These are phyloP conservation scores for Colletes gigas DNA, from an alignment of 1,140 invertebrate species.

Conservation along the genomic window DNA sequence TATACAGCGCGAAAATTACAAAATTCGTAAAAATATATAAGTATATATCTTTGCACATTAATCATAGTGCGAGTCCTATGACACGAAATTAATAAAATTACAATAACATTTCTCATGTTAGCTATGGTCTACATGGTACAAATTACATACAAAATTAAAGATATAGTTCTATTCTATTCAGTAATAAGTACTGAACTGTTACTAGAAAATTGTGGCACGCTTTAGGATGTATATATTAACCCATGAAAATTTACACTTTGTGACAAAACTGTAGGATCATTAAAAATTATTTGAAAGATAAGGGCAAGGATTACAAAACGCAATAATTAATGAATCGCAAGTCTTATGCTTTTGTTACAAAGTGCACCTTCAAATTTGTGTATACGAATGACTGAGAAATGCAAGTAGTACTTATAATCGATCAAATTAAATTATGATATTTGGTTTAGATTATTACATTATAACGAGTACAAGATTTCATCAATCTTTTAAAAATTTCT, in stretches of 20 bases:
- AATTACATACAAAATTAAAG: conserved; percentile 31
- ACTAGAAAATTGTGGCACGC: conserved; percentile 32
- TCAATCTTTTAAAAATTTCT: neutral
- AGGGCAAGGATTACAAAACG: too few relatives aligned
- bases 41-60: neutral
- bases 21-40: conserved; percentile 27
- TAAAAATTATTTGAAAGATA: too few relatives aligned
- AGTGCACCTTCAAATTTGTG: neutral
- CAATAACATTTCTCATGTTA: neutral
- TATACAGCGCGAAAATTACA: conserved; percentile 1
- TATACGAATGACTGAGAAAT: neutral
- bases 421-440: neutral
- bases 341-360: too few relatives aligned
- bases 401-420: neutral
- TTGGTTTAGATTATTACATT: neutral
- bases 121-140: conserved; percentile 17
- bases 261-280: too few relatives aligned
- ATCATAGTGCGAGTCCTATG: neutral
- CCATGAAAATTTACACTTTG: neutral
- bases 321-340: too few relatives aligned
- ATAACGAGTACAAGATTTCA: neutral
- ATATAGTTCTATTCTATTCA: conserved; percentile 6
- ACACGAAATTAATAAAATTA: neutral
- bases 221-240: conserved; percentile 1
- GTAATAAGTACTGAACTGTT: neutral